These are phyloP conservation scores for Xerus rutilus DNA, from an alignment of 2,797 vertebrate genomes.

Conservation along the genomic window DNA sequence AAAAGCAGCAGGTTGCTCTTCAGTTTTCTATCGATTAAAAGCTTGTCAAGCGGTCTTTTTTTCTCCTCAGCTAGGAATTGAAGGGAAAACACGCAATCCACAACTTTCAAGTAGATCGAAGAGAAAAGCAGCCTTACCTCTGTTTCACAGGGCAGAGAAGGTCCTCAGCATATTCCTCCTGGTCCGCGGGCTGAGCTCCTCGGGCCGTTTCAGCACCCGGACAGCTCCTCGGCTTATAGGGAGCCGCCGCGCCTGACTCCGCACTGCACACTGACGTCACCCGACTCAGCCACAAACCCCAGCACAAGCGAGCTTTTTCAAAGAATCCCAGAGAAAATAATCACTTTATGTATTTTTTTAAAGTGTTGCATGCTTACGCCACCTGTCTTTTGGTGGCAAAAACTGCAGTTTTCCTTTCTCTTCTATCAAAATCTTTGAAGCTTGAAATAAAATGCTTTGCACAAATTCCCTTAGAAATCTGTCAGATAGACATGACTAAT, in stretches of 20 bases:
- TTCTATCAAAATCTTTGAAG: conserved; percentile 61
- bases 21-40: conserved; percentile 25
- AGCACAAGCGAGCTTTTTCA: conserved; percentile 76
- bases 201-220: conserved; percentile 92
- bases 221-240: conserved; percentile 93
- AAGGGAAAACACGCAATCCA: conserved; percentile 21
- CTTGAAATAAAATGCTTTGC: conserved; percentile 64
- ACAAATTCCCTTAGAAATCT: conserved; percentile 59
- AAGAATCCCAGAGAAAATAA: conserved; percentile 82
- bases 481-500: conserved; percentile 58
- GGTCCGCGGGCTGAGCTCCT: conserved; percentile 75
- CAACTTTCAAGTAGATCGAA: conserved; percentile 69
- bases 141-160: conserved; percentile 69
- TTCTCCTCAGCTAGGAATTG: conserved; percentile 48
- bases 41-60: conserved; percentile 43
- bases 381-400: conserved; percentile 82
- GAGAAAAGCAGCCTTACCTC: conserved; percentile 82
- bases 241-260: conserved; percentile 81
- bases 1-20: conserved; percentile 84
- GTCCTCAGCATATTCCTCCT: conserved; percentile 68
- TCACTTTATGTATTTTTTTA: conserved; percentile 69
- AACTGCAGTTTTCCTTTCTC: conserved; percentile 78
- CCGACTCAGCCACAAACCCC: conserved; percentile 63
- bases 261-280: conserved; percentile 87
- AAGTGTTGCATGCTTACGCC: conserved; percentile 83